Evolutionary conservation across 2,888 invertebrate genomes (phyloP), one percentile per base, ranked within the genome.

Genomic region (Tupiocoris notatus): DNA sequence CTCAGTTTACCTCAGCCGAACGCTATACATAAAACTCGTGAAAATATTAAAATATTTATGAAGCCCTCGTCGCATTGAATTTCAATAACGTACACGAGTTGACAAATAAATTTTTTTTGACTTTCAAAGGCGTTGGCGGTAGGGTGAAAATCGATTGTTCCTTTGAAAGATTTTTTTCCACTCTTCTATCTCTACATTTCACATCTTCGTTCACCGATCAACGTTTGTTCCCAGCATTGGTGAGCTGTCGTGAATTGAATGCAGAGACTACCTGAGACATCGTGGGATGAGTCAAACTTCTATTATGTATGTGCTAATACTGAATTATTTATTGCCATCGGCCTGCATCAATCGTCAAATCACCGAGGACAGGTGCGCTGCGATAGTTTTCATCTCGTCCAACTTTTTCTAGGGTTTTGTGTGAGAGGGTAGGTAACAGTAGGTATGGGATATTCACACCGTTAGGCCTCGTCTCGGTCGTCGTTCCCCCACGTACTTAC

Each of bases 21-120:
- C 71, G 61, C 39, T 20, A 62, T 61, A 24, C 71, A 61, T 39
- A 62, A 62, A 74, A 62, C 61, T 18, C 22, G 17, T 62, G 62
- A 75, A 75, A 76, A 76, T 24, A 68, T 76, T 76, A 68, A 56
- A 76, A 76, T 76, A 76, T 76, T 76, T 76, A 76, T 76, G 61
- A 76, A 58, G 59, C 76, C 23, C 21, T 54, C 39, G 39, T 39
- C 39, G 68, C 76, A 76, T 76, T 76, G 76, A 76, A 76, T 76
- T 67, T 76, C 76, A 76, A 76, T 76, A 76, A 68, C 67, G 64
- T 63, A 57, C 22, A 25, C 20, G 39, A 74, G 74, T 74, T 74
- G 74, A 74, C 74, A 74, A 57, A 74, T 65, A 64, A 71, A 71
- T 71, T 70, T 61, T 71, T 62, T 73, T 59, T 70, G 70, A 20